Percentiles rank a stretch among this genome's conserved stretches.
phyloP scores from a whole-genome alignment of 64 coral and sea anemone genomes.

The Actinia tenebrosa region DNA sequence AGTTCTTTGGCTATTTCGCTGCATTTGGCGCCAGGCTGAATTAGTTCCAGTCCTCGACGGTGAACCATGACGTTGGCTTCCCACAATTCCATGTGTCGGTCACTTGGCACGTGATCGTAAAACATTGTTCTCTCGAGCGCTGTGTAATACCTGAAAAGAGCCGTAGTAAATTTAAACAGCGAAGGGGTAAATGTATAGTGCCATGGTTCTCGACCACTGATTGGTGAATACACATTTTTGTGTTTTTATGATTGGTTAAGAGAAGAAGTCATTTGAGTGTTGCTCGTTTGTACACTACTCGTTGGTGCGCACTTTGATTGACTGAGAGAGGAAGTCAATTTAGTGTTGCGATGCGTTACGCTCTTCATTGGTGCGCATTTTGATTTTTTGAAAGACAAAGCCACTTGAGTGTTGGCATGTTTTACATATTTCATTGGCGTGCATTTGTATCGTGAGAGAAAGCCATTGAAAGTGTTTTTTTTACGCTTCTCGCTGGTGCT shows the following conservation, averaged over 20 bases:
- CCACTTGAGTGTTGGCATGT: neutral
- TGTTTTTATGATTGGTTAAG: neutral
- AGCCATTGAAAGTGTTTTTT: too few relatives aligned
- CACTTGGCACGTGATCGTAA: slow-evolving; percentile 84
- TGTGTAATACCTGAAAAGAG: slow-evolving; percentile 56
- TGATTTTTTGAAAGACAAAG: neutral
- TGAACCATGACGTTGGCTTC: slow-evolving; percentile 80
- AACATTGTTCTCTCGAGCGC: slow-evolving; percentile 86
- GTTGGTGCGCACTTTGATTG: neutral
- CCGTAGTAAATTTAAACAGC: neutral
- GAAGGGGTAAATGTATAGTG: too few relatives aligned
- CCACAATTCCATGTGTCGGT: slow-evolving; percentile 87
- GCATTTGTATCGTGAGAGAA: neutral
- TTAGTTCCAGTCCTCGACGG: slow-evolving; percentile 73
- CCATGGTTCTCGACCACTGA: too few relatives aligned
- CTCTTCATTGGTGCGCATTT: neutral
- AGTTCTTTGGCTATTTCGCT: slow-evolving; percentile 86
- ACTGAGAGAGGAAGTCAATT: neutral
- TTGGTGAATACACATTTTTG: too few relatives aligned
- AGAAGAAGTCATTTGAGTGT: neutral
- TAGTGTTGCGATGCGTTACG: neutral
- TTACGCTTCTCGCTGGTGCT: too few relatives aligned
- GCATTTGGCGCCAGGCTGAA: slow-evolving; percentile 67
- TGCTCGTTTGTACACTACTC: too few relatives aligned
- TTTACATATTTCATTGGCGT: too few relatives aligned